Percentiles rank a stretch among this genome's conserved stretches.
These are phyloP conservation scores for Siniperca obscura DNA, from an alignment of 2,797 vertebrate species.

Conservation along the genomic window DNA sequence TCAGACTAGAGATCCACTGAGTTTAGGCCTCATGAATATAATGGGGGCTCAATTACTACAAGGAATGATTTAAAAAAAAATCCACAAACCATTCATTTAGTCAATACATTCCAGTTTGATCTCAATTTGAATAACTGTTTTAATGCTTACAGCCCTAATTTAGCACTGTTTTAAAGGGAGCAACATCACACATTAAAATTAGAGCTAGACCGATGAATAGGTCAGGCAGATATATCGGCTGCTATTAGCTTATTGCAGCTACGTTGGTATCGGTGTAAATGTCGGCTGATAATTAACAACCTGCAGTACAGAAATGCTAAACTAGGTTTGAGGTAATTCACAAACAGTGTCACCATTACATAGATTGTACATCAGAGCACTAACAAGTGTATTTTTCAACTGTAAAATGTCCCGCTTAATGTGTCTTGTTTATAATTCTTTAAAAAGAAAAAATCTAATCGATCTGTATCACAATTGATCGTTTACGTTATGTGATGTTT, in stretches of 20 bases:
- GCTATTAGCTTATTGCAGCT: background rate
- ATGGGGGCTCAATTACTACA: background rate
- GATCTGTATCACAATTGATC: background rate
- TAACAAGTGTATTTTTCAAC: background rate
- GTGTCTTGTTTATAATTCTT: background rate
- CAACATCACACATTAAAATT: background rate
- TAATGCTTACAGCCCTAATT: background rate
- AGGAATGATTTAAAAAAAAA: conserved; percentile 6
- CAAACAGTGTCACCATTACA: background rate
- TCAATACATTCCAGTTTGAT: background rate
- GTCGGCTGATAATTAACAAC: background rate
- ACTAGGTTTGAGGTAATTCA: background rate
- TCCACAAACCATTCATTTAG: background rate
- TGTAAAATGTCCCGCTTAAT: background rate
- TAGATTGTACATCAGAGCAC: background rate
- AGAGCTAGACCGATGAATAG: background rate
- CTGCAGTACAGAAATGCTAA: background rate
- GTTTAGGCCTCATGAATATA: conserved; percentile 16
- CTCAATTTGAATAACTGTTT: background rate
- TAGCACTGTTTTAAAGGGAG: background rate
- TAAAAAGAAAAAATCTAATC: background rate
- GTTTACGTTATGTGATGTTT: background rate
- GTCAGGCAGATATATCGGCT: background rate
- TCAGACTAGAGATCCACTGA: conserved; percentile 16
- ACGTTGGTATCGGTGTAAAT: background rate